Evolutionary conservation across 2,797 vertebrate species (phyloP).

Genomic region (Discoglossus pictus): DNA sequence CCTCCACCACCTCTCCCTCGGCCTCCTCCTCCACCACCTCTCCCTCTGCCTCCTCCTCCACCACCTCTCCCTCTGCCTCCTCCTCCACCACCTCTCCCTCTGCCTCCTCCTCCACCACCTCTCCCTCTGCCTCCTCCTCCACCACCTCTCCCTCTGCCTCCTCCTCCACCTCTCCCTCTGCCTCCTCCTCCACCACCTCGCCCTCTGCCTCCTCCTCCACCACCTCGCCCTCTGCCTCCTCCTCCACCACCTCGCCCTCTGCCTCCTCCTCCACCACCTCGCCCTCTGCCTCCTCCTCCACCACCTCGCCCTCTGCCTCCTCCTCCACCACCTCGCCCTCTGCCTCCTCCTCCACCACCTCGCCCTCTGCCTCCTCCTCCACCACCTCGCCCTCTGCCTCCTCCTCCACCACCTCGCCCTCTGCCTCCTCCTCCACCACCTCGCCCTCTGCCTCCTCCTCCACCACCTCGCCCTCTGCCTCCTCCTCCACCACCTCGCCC

Average conservation of each 20-base stretch:
- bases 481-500: too few species aligned
- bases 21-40: background rate
- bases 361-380: background rate
- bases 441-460: background rate
- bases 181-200: background rate
- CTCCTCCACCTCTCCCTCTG: background rate
- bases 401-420: background rate
- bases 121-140: background rate
- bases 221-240: background rate
- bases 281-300: background rate
- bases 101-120: background rate
- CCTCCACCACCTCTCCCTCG: background rate
- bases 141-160: background rate
- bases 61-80: background rate
- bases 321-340: background rate
- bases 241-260: background rate
- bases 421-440: background rate
- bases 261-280: background rate
- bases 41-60: background rate
- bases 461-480: too few species aligned
- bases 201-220: background rate
- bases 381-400: background rate
- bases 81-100: background rate
- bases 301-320: background rate
- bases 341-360: background rate